phyloP scores from a whole-genome alignment of 2,113 vertebrate species.

The Chaetorhynchus papuensis region DNA sequence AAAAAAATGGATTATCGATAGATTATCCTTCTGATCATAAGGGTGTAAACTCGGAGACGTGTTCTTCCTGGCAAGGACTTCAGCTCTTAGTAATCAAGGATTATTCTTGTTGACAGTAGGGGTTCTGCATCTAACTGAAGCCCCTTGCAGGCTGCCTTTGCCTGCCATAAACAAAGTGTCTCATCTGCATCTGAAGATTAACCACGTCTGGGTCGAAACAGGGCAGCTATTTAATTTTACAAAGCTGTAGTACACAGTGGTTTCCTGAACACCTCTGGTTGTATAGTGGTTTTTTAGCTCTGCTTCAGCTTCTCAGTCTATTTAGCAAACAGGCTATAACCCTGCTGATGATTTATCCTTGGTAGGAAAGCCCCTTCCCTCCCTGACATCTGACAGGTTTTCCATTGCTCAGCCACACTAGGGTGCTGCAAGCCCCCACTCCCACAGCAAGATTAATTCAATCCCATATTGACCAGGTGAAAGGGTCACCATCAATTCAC shows the following conservation, averaged over 20 bases:
- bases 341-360: background rate
- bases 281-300: background rate
- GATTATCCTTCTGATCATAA: background rate
- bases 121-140: background rate
- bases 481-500: background rate
- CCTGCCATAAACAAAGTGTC: background rate
- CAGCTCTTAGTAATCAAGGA: background rate
- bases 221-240: background rate
- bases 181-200: constrained; percentile 4
- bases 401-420: background rate
- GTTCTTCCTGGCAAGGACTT: background rate
- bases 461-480: background rate
- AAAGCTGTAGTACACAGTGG: background rate
- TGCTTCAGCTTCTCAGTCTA: background rate
- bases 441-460: background rate
- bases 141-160: background rate
- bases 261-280: background rate
- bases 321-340: background rate
- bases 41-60: background rate
- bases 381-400: background rate
- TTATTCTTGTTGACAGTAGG: background rate
- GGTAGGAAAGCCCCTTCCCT: background rate
- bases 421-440: background rate
- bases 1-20: background rate
- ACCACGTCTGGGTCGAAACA: background rate